Base-by-base conservation (phyloP, 2,888 invertebrate genomes). In the Marronus borbonicus region DNA sequence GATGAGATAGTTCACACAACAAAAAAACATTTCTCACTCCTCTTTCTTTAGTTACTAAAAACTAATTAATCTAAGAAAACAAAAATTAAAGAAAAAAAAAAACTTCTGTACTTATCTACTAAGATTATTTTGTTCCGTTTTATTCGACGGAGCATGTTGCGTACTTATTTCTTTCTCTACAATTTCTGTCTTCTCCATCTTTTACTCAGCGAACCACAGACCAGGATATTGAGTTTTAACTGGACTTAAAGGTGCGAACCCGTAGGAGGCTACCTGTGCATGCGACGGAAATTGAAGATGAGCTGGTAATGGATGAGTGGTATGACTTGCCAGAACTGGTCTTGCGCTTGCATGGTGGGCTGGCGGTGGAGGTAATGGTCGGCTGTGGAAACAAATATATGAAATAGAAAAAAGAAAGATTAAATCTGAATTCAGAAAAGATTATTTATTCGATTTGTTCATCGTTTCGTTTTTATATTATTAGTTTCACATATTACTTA, bases 291-390 rank as follows among this genome's bases (percentile, higher is more conserved):
- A 94, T 87, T 94, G 95, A 88, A 95, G 93, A 87, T 96, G 96
- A 8, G 95, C 95, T 80, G 95, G 95, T 84, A 95, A 89, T 65
- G 95, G 95, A 88, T 95, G 95, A 70, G 93, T 91, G 80, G 94
- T 92, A 88, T 94, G 92, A 81, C 91, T 90, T 68, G 92, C 91
- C 87, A 92, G 87, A 83, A 92, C 90, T 75, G 92, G 92, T 86
- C 93, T 89, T 74, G 94, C 94, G 85, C 93, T 93, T 84, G 93
- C 93, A 84, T 95, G 95, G 89, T 95, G 96, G 24, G 96, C 96
- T 69, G 95, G 94, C 10, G 96, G 96, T 68, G 96, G 96, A 58
- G 89, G 89, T 72, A 96, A 89, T 80, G 92, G 92, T 83, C 93
- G 91, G 86, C 90, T 90, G 88, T 85, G 89, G 89, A 78, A 44